Percentiles rank a stretch among this genome's conserved stretches.
These are phyloP conservation scores for Hycleus phaleratus DNA, from an alignment of 1,140 invertebrate genomes.

Conservation along the genomic window DNA sequence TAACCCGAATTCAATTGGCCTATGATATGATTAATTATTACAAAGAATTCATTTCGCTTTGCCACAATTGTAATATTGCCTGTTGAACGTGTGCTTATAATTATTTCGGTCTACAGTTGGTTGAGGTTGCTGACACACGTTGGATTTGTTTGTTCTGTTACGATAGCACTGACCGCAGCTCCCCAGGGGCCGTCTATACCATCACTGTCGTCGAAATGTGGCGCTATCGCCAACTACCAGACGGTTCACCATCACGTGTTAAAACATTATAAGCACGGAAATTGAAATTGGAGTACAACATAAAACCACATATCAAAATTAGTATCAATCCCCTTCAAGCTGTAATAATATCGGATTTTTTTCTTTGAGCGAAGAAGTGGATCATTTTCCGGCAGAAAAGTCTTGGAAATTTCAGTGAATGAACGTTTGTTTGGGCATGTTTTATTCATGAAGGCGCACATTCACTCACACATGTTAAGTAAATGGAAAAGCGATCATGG, in stretches of 20 bases:
- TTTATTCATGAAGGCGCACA: slow-evolving; percentile 30
- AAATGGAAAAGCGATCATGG: slow-evolving; percentile 32
- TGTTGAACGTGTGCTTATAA: slow-evolving; percentile 13
- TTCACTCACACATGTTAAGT: slow-evolving; percentile 30
- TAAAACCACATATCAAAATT: too few species aligned
- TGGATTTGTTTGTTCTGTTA: slow-evolving; percentile 14
- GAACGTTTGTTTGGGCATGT: slow-evolving; percentile 6
- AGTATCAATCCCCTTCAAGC: too few species aligned
- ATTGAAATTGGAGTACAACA: too few species aligned
- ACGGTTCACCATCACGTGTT: slow-evolving; percentile 3
- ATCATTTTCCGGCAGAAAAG: too few species aligned
- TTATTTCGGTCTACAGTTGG: slow-evolving; percentile 7
- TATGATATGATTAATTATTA: too few species aligned
- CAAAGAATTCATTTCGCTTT: too few species aligned
- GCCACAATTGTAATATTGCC: not conserved
- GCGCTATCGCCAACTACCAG: slow-evolving; percentile 8
- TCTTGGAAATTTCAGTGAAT: too few species aligned
- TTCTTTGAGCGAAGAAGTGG: too few species aligned
- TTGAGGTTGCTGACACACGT: slow-evolving; percentile 11
- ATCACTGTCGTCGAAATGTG: slow-evolving; percentile 10
- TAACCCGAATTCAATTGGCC: too few species aligned
- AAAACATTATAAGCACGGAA: not conserved
- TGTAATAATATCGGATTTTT: too few species aligned
- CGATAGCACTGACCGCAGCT: slow-evolving; percentile 6
- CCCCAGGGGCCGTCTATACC: slow-evolving; percentile 6